A percentile compares a stretch with the other conserved stretches of the same genome.
These are phyloP conservation scores for Pelusios castaneus DNA, from an alignment of 2,113 vertebrate genomes.

Conservation along the genomic window DNA sequence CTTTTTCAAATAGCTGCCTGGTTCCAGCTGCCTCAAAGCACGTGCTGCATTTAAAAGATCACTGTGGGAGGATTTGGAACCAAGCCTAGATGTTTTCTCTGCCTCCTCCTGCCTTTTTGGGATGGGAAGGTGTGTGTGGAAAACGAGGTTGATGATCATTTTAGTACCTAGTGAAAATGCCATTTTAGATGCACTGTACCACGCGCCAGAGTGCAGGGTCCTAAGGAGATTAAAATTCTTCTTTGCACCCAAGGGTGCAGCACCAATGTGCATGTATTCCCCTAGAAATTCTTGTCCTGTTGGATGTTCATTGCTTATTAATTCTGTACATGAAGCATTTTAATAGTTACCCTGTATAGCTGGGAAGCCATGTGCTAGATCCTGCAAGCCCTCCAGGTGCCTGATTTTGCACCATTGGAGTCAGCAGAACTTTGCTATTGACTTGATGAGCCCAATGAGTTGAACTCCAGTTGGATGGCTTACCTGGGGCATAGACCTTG, in stretches of 20 bases:
- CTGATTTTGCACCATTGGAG: rapidly evolving
- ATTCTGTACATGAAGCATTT: neutral
- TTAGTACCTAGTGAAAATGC: neutral
- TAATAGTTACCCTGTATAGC: neutral
- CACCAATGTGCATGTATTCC: neutral
- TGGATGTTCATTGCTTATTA: neutral
- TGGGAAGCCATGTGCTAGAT: neutral
- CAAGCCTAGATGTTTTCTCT: neutral
- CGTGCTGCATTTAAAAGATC: neutral
- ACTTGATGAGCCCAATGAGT: neutral
- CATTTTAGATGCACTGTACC: neutral
- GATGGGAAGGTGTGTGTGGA: neutral
- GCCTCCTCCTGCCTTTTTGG: neutral
- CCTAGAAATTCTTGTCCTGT: neutral
- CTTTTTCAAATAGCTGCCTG: neutral
- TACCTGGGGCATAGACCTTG: neutral
- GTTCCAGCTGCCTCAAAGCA: neutral
- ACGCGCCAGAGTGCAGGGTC: neutral
- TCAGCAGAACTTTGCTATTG: neutral
- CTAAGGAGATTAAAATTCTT: neutral
- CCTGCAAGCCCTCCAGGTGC: neutral
- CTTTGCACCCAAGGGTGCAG: neutral
- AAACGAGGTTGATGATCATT: neutral
- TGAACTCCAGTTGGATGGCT: rapidly evolving
- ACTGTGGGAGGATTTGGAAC: neutral